Conservation (phyloP, 2,888 invertebrate genomes). For the Rhorus exstirpatorius region DNA sequence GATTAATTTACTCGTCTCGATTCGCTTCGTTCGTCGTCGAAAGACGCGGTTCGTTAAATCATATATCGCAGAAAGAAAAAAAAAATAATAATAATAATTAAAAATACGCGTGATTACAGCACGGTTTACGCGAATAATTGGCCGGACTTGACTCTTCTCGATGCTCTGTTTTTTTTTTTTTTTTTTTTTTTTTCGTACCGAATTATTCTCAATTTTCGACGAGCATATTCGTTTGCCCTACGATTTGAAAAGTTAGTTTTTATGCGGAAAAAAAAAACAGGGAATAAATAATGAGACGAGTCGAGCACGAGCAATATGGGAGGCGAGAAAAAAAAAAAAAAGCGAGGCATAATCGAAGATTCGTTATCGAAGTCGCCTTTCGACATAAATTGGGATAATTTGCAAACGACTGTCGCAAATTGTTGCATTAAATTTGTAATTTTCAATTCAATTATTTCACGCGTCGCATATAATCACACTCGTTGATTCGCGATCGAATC, state of each 20-base stretch:
- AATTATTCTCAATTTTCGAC: not conserved
- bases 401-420: not conserved
- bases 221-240: not conserved
- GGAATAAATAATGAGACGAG: not conserved
- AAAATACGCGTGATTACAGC: conserved; percentile 27
- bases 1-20: conserved; percentile 21
- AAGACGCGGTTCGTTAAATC: conserved; percentile 36
- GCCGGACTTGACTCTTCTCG: conserved; percentile 11
- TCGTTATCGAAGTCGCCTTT: not conserved
- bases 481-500: not conserved
- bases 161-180: not conserved
- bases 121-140: no score
- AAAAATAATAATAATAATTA: no score
- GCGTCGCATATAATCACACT: no score
- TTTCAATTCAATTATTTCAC: not conserved
- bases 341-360: not conserved
- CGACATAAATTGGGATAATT: not conserved
- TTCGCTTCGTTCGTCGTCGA: conserved; percentile 66
- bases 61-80: no score
- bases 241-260: conserved; percentile 14
- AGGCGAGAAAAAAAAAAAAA: not conserved
- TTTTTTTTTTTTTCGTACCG: not conserved
- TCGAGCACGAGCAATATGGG: not conserved
- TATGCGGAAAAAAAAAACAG: not conserved
- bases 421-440: not conserved